A percentile compares a stretch with the other conserved stretches of the same genome.
Conservation (phyloP, 2,113 vertebrate species). For the Brachyhypopomus occidentalis region DNA sequence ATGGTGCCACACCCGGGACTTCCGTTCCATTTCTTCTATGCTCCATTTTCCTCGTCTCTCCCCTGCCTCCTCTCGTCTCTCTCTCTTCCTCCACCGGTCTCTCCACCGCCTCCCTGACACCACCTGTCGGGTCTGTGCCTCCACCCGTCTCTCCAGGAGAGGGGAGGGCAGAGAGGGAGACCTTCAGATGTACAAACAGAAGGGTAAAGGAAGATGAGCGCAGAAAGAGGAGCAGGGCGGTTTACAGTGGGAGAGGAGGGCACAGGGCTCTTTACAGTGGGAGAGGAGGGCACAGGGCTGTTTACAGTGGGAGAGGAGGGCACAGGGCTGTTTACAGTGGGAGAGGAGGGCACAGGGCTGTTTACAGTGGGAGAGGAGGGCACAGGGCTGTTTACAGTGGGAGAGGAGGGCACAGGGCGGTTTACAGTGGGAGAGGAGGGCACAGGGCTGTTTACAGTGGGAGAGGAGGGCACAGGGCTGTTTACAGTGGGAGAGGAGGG, state of each 20-base stretch:
- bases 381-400: no score
- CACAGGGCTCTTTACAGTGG: neutral
- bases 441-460: no score
- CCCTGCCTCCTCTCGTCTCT: neutral
- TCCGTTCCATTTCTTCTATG: neutral
- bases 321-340: conserved; percentile 4
- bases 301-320: neutral
- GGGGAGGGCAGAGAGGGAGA: neutral
- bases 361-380: no score
- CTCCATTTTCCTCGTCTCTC: neutral
- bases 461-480: no score
- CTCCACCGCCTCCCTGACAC: neutral
- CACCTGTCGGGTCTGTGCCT: neutral
- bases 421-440: no score
- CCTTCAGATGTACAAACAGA: neutral
- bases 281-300: neutral
- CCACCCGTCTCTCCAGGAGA: neutral
- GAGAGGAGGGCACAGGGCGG: no score
- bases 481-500: no score
- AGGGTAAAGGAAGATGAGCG: neutral
- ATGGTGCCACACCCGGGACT: conserved; percentile 17
- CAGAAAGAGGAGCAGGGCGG: neutral
- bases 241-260: neutral
- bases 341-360: neutral
- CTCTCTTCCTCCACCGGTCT: neutral